Percentiles rank a stretch among this genome's conserved stretches.
Evolutionary conservation across 1,140 invertebrate genomes (phyloP).

Genomic region (Hydropsyche tenuis): DNA sequence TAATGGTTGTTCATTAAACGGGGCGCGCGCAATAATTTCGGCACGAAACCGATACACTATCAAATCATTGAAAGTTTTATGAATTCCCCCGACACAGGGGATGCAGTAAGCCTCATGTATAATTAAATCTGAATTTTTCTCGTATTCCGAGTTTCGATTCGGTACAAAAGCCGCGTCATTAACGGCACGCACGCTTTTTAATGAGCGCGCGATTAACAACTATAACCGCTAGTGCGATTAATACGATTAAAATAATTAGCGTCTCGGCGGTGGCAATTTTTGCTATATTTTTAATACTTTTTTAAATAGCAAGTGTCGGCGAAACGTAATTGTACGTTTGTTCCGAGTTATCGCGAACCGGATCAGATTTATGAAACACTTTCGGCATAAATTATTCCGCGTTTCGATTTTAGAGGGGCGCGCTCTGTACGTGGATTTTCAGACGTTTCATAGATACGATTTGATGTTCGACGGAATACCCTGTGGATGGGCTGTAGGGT

Average conservation of each 20-base stretch:
- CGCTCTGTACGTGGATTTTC: not conserved
- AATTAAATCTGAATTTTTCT: not conserved
- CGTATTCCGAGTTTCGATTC: not conserved
- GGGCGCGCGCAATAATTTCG: conserved; percentile 41
- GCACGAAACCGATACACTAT: conserved; percentile 40
- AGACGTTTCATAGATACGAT: not conserved
- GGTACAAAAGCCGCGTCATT: too few relatives aligned
- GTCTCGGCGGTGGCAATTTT: not conserved
- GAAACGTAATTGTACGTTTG: conserved; percentile 7
- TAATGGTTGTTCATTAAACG: conserved; percentile 44
- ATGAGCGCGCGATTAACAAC: conserved; percentile 14
- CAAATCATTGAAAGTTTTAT: conserved; percentile 45
- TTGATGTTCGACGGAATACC: too few relatives aligned
- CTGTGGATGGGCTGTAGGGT: not conserved
- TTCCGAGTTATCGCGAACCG: not conserved
- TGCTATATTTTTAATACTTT: not conserved
- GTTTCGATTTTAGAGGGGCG: too few relatives aligned
- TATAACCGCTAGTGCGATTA: conserved; percentile 5
- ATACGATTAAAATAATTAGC: conserved; percentile 24
- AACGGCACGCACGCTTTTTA: not conserved
- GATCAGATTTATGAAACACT: conserved; percentile 25
- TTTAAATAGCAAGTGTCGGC: conserved; percentile 19
- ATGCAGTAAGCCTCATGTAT: not conserved
- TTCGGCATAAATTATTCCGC: conserved; percentile 18
- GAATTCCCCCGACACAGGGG: conserved; percentile 28